Conservation (phyloP, 2,888 invertebrate genomes). For the Podabrus alpinus region DNA sequence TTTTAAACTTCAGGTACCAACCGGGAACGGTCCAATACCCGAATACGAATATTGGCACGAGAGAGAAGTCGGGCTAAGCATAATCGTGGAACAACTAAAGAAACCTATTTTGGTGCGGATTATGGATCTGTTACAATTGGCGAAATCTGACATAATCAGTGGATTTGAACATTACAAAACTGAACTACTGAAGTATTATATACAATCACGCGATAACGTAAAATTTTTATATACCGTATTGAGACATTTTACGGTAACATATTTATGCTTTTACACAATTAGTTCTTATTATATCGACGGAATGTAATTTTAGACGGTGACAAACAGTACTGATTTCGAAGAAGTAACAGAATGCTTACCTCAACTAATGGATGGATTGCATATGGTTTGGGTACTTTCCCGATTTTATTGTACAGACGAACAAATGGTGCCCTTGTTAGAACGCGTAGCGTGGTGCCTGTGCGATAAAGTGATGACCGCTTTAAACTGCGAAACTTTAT, state of each 20-base stretch:
- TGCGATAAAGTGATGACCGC: constrained; percentile 74
- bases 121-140: constrained; percentile 60
- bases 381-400: constrained; percentile 91
- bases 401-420: constrained; percentile 83
- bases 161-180: constrained; percentile 65
- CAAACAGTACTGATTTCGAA: constrained; percentile 64
- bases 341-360: constrained; percentile 75
- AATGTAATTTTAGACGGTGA: constrained; percentile 47
- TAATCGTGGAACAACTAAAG: constrained; percentile 81
- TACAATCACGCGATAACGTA: constrained; percentile 77
- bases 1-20: constrained; percentile 57
- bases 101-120: constrained; percentile 69
- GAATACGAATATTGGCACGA: constrained; percentile 88
- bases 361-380: constrained; percentile 79
- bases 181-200: constrained; percentile 68
- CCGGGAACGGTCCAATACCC: constrained; percentile 78
- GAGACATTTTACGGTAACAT: constrained; percentile 68
- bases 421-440: constrained; percentile 81
- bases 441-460: constrained; percentile 82
- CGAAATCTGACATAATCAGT: constrained; percentile 61
- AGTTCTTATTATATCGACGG: neutral
- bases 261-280: neutral
- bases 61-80: constrained; percentile 75
- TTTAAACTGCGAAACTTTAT: constrained; percentile 73
- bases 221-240: constrained; percentile 76